Base-by-base conservation (phyloP, 2,113 vertebrate species). In the Cygnus atratus region DNA sequence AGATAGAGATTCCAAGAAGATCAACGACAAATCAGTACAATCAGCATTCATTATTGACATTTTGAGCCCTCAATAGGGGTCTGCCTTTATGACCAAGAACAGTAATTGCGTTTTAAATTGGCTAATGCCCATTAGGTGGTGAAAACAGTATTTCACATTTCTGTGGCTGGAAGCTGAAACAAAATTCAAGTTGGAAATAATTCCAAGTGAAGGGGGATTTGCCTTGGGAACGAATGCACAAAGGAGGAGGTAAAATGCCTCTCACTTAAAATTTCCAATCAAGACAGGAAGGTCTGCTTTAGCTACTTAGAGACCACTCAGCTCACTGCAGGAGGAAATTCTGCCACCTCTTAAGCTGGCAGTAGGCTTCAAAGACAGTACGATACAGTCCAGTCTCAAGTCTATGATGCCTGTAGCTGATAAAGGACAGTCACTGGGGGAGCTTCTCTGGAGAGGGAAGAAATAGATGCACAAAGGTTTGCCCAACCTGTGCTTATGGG, bases 51-150 rank as follows among this genome's bases (percentile, higher is more conserved):
- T 72, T 70, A 70, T 12, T 66, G 58, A 50, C 4, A 13, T 50
- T 58, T 33, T 58, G n/a, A 83, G 50, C 33, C 41, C 39, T 88
- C 78, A 70, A 0, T 4, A 77, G 16, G 12, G 3, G 6, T 21
- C 37, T 74, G 26, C 31, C 29, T 81, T 88, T 46, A 74, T 78
- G 29, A 55, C 19, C 81, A 84, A 74, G 39, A 79, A 28, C 3
- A 78, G 17, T 44, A 82, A 61, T 46, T 61, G 7, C 10, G 35
- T 87, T 91, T 92, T 87, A 76, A 63, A 85, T 57, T 82, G 43
- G 14, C 58, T 79, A 33, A 67, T 19, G 6, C 2, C 33, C 3
- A 3, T 54, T 43, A 65, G 35, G 33, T 52, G 13, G 18, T 44
- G 46, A 75, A 90, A 46, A 4, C 6, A 31, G 29, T 43, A 11